Base-by-base conservation (phyloP, 2,113 vertebrate species). In the Phaethornis superciliosus region DNA sequence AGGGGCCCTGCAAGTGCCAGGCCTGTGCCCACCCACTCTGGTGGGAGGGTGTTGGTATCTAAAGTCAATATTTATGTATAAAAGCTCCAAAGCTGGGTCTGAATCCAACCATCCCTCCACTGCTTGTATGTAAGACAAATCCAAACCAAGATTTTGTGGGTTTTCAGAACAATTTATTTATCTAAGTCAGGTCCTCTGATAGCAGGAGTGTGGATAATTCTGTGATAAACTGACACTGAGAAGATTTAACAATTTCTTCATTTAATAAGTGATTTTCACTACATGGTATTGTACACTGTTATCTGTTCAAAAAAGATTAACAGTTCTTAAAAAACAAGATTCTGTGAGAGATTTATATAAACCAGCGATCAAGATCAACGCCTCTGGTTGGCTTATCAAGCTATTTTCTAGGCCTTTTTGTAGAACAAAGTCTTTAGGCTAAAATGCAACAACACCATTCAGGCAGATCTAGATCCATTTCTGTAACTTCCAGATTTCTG, bases 211-310 rank as follows among this genome's bases (percentile, higher is more conserved):
- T 75, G 96, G 85, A 33, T 63, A 74, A 2, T 94, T 94, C 85
- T 91, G 96, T 59, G 97, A 98, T 86, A 97, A 97, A 97, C 4
- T 10, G 94, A 98, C 97, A 97, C 96, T 6, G 88, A 97, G 96
- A 97, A 74, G 92, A 91, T 96, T 97, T 97, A 98, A 97, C 97
- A 97, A 98, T 96, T 96, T 98, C 81, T 70, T 97, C 96, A 95
- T 98, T 98, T 98, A 98, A 98, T 98, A 98, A 98, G 97, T 97
- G 96, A 97, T 97, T 97, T 96, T 97, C 91, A 98, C 97, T 97
- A 98, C 97, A 98, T 97, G 97, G 92, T 97, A 97, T 97, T 96
- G 93, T 97, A 98, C 98, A 98, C 84, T 94, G 96, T 97, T 89
- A 95, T 97, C 98, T 96, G 97, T 96, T 97, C 96, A 97, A 97